Percentiles rank a stretch among this genome's conserved stretches.
Evolutionary conservation across 2,113 vertebrate genomes (phyloP).

Genomic region (Hylia prasina): DNA sequence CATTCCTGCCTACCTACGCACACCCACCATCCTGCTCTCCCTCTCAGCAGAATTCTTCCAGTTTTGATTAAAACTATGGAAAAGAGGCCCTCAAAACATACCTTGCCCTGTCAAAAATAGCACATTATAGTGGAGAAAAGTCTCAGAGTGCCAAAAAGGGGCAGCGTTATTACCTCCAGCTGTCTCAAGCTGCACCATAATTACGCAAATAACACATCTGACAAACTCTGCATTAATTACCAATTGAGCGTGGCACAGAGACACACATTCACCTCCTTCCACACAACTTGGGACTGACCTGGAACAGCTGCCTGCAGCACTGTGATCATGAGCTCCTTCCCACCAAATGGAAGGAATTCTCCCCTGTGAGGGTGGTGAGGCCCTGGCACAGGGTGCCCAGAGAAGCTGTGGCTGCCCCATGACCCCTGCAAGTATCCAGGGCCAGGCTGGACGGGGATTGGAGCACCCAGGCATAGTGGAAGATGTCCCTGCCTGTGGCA

Average conservation of each 20-base stretch:
- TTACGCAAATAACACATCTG: neutral
- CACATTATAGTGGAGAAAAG: fast-evolving
- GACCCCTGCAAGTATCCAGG: neutral
- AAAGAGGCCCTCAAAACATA: neutral
- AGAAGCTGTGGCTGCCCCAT: neutral
- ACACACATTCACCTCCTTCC: neutral
- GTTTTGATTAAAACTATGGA: neutral
- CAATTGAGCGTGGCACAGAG: neutral
- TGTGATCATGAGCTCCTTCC: neutral
- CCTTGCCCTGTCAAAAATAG: neutral
- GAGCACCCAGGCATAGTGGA: neutral
- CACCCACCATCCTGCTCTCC: neutral
- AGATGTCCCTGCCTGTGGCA: neutral
- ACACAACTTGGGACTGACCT: neutral
- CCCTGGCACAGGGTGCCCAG: neutral
- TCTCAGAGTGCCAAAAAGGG: neutral
- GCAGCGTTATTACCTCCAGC: neutral
- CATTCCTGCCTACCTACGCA: neutral
- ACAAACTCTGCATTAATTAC: neutral
- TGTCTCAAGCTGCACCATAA: neutral
- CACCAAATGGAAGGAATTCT: fast-evolving
- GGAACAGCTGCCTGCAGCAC: neutral
- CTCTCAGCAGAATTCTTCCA: neutral
- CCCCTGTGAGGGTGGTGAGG: neutral
- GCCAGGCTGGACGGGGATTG: neutral